Percentiles rank a stretch among this genome's conserved stretches.
These are phyloP conservation scores for Bovichtus diacanthus DNA, from an alignment of 2,797 vertebrate species.

Conservation along the genomic window DNA sequence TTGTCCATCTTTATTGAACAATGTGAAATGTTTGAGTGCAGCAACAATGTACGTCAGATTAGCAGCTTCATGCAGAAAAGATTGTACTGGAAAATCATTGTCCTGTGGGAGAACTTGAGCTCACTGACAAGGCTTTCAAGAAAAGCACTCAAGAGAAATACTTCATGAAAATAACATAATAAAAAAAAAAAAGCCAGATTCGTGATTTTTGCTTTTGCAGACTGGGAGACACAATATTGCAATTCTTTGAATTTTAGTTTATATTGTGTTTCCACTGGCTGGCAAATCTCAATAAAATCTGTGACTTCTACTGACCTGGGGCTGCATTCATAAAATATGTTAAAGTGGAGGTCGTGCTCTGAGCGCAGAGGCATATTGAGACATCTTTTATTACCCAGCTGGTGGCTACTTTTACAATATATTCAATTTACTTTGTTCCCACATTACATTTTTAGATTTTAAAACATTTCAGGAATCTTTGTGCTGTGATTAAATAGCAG, in stretches of 20 bases:
- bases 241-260: not conserved
- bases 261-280: not conserved
- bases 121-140: constrained; percentile 17
- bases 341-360: not conserved
- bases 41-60: too few relatives aligned
- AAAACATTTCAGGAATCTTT: not conserved
- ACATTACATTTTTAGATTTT: not conserved
- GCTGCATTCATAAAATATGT: not conserved
- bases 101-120: constrained; percentile 8
- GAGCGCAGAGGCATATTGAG: not conserved
- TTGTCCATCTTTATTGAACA: too few relatives aligned
- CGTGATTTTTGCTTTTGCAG: not conserved
- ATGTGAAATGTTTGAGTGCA: too few relatives aligned
- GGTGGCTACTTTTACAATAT: not conserved
- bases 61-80: too few relatives aligned
- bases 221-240: not conserved
- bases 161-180: constrained; percentile 1
- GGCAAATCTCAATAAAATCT: not conserved
- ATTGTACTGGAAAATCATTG: too few relatives aligned
- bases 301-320: not conserved
- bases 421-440: not conserved
- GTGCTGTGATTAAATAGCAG: not conserved
- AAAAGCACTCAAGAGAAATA: constrained; percentile 8
- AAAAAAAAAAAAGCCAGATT: constrained; percentile 19
- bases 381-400: not conserved